These are phyloP conservation scores for Eupithecia abbreviata DNA, from an alignment of 2,888 invertebrate genomes.

Conservation along the genomic window DNA sequence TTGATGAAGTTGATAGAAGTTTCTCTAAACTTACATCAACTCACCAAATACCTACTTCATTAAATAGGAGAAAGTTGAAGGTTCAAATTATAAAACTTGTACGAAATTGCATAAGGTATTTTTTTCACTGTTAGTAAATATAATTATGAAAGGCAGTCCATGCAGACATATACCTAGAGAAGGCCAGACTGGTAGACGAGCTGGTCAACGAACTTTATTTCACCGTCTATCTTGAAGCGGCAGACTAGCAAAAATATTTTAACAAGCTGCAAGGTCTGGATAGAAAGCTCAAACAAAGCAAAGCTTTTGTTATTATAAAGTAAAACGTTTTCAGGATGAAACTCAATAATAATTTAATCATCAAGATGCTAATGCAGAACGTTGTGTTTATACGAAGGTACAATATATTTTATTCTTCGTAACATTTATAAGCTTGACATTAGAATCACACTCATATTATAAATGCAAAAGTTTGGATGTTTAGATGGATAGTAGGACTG, in stretches of 20 bases:
- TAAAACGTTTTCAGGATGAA: neutral
- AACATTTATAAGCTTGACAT: neutral
- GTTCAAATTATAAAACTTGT: slow-evolving; percentile 13
- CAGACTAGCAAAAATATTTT: slow-evolving; percentile 57
- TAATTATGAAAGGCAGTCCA: slow-evolving; percentile 43
- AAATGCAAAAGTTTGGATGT: no score
- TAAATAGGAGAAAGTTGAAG: slow-evolving; percentile 11
- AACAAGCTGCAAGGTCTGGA: slow-evolving; percentile 44
- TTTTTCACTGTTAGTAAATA: slow-evolving; percentile 7
- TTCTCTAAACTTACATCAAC: neutral
- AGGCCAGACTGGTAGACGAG: slow-evolving; percentile 67
- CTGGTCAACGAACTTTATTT: slow-evolving; percentile 68
- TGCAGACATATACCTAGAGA: slow-evolving; percentile 61
- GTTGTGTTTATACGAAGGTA: neutral
- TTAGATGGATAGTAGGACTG: no score
- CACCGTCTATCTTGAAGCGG: slow-evolving; percentile 60
- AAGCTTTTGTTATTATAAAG: slow-evolving; percentile 38
- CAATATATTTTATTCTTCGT: no score
- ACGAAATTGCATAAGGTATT: slow-evolving; percentile 22
- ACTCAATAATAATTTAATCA: neutral
- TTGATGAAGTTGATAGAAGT: neutral
- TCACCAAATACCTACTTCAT: neutral
- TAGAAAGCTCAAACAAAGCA: slow-evolving; percentile 44
- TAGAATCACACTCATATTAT: no score
- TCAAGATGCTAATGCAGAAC: neutral